Evolutionary conservation across 2,113 vertebrate species (phyloP), one percentile per base, ranked within the genome.

Genomic region (Mesocricetus auratus): DNA sequence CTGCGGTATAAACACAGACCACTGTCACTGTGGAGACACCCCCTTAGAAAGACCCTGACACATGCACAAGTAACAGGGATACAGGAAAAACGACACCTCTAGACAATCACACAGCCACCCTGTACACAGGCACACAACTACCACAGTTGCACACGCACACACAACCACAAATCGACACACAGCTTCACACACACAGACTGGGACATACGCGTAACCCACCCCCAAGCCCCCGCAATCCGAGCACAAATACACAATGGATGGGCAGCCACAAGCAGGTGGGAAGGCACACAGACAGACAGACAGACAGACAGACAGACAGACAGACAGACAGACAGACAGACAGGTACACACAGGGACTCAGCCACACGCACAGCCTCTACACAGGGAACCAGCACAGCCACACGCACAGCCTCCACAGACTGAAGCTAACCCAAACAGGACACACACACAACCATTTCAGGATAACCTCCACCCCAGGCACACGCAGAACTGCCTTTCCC

Each of bases 361-460:
- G 39, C 58, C 29, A 31, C 64, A 31, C 64, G 31, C 64, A 79
- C 47, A 93, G 53, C 19, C 81, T 60, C 64, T 42, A 26, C 47
- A 71, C n/a, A n/a, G n/a, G n/a, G n/a, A n/a, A n/a, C n/a, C n/a
- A n/a, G 36, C 82, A 16, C 95, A 47, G 21, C 90, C 95, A 93
- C n/a, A 78, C 75, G 62, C 47, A 79, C 47, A 93, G 53, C 19
- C 81, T 60, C 64, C 50, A 26, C 47, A 71, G 90, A 66, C 17
- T n/a, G 58, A 87, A 33, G 75, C 19, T 69, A 85, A 39, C 42
- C n/a, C 39, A 56, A 22, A 17, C 93, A 58, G 39, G 79, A 85
- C 60, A 56, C 81, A 71, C 42, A 79, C 50, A 79, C 39, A 87
- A 21, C 50, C 47, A 53, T 73, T 66, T 60, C 21, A 50, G 21